A percentile compares a stretch with the other conserved stretches of the same genome.
Evolutionary conservation across 30 jellyfish, hydroid and myxozoan genomes (phyloP).

Genomic region (Phacellophora camtschatica): DNA sequence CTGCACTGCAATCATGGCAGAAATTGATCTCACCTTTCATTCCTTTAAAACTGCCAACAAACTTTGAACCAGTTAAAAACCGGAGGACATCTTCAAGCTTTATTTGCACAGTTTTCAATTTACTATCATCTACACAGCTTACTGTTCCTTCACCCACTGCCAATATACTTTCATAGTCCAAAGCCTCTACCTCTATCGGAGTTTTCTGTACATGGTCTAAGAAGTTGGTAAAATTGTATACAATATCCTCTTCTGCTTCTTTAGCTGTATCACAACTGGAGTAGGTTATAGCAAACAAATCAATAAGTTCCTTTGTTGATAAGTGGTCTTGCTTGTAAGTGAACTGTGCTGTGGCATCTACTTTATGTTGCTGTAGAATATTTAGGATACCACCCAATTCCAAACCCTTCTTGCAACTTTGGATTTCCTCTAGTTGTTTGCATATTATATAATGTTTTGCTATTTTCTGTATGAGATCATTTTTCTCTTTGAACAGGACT

Average conservation of each 20-base stretch:
- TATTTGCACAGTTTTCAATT: not conserved
- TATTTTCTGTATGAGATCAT: not conserved
- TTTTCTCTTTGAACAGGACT: not conserved
- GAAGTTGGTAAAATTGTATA: conserved; percentile 15
- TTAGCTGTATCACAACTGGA: not conserved
- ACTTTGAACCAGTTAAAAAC: conserved; percentile 19
- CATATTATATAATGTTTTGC: not conserved
- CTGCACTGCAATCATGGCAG: not conserved
- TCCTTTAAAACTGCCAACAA: not conserved
- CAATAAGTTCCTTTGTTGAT: conserved; percentile 1
- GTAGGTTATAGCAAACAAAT: conserved; percentile 2
- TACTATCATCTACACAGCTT: not conserved
- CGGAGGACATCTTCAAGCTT: not conserved
- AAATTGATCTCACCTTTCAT: conserved; percentile 2
- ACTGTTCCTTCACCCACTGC: conserved; percentile 11
- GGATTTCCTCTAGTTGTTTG: conserved; percentile 19
- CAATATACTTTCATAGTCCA: conserved; percentile 1
- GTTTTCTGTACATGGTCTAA: conserved; percentile 6
- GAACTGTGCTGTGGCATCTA: not conserved
- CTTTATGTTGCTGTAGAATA: conserved; percentile 1
- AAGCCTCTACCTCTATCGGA: not conserved
- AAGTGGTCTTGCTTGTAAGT: conserved; percentile 1
- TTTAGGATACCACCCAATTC: conserved; percentile 16
- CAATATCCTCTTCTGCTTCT: conserved; percentile 7
- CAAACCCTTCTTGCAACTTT: conserved; percentile 21